A percentile compares a stretch with the other conserved stretches of the same genome.
phyloP scores from a whole-genome alignment of 2,797 vertebrate species.

The Delichon dasypus region DNA sequence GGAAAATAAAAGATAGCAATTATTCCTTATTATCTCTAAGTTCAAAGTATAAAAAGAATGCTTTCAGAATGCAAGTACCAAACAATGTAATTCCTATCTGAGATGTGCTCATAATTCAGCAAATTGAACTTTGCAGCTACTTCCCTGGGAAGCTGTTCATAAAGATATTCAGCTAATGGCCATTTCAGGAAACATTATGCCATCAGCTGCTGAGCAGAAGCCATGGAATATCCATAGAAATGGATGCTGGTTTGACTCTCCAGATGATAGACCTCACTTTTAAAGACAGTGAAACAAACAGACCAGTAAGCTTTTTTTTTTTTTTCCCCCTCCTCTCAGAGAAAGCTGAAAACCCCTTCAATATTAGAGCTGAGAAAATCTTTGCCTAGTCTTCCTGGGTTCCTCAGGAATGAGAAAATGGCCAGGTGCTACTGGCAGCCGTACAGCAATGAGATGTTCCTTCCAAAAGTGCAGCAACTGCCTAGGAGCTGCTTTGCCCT shows the following conservation, averaged over 20 bases:
- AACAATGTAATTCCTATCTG: constrained; percentile 46
- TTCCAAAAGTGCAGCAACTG: neutral
- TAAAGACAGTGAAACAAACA: constrained; percentile 35
- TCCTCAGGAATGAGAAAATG: neutral
- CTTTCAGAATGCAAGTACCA: constrained; percentile 38
- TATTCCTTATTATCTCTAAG: constrained; percentile 40
- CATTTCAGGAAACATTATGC: constrained; percentile 60
- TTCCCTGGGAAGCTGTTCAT: constrained; percentile 53
- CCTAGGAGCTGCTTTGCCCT: neutral
- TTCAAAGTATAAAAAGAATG: constrained; percentile 57
- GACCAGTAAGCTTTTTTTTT: neutral
- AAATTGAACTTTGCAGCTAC: constrained; percentile 64
- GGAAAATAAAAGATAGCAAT: neutral
- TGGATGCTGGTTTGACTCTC: neutral
- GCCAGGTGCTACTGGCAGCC: neutral
- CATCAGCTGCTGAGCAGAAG: neutral
- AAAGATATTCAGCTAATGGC: constrained; percentile 58
- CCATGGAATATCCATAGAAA: constrained; percentile 30
- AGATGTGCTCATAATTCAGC: constrained; percentile 50
- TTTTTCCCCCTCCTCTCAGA: neutral
- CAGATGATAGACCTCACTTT: neutral
- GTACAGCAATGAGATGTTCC: neutral
- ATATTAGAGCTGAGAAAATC: neutral
- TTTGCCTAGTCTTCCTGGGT: neutral
- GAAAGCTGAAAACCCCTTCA: neutral